These are phyloP conservation scores for Syngnathus typhle DNA, from an alignment of 2,113 vertebrate genomes.

Conservation along the genomic window DNA sequence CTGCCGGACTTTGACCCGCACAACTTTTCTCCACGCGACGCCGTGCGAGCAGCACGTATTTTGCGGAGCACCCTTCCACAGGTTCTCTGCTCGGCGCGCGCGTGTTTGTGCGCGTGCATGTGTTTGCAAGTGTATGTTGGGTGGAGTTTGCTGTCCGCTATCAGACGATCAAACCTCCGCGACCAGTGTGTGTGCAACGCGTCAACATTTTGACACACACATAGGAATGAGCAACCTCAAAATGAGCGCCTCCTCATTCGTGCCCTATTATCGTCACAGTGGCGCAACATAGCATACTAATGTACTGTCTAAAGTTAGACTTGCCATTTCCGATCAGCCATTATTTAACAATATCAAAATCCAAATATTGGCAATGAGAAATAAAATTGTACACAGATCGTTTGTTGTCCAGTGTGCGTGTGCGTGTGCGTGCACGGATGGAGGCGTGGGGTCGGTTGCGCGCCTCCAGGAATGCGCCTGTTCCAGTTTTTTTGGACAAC, in stretches of 20 bases:
- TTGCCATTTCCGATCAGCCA: not conserved
- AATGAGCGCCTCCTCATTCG: not conserved
- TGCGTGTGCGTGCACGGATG: constrained; percentile 10
- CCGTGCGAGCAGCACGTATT: not conserved
- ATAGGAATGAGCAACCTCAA: no score
- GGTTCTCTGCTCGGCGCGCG: not conserved
- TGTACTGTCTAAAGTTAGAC: no score
- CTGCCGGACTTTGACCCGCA: constrained; percentile 57
- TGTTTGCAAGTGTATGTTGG: constrained; percentile 26
- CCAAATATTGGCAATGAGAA: not conserved
- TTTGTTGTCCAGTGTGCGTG: not conserved
- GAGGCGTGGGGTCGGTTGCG: constrained; percentile 25
- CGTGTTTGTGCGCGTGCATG: not conserved
- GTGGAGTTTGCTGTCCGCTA: constrained; percentile 62
- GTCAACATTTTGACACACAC: not conserved
- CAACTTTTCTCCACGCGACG: constrained; percentile 35
- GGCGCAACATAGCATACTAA: not conserved
- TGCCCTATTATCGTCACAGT: no score
- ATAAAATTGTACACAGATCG: not conserved
- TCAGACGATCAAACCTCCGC: constrained; percentile 37
- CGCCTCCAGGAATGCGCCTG: constrained; percentile 51
- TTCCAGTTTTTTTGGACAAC: constrained; percentile 22
- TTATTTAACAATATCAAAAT: not conserved
- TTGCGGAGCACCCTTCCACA: not conserved
- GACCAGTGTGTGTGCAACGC: constrained; percentile 16